Conservation (phyloP, 2,113 vertebrate genomes). For the Varanus salvator region DNA sequence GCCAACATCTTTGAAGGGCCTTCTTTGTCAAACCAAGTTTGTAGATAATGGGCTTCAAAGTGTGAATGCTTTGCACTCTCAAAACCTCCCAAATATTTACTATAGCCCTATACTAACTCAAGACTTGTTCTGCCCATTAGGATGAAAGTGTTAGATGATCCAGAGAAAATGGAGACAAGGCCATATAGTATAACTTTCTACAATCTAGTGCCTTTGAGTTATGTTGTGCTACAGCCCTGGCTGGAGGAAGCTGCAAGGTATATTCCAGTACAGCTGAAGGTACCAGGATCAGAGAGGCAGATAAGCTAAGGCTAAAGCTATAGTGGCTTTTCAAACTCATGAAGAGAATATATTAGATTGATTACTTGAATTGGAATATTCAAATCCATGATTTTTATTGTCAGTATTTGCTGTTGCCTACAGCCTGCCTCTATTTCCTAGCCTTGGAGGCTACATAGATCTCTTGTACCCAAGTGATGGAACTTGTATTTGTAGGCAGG, state of each 20-base stretch:
- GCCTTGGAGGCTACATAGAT: neutral
- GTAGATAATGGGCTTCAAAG: constrained; percentile 2
- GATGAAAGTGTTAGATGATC: neutral
- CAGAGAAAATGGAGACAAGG: neutral
- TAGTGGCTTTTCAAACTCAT: neutral
- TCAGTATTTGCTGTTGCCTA: neutral
- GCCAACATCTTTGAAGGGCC: neutral
- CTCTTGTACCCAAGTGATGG: neutral
- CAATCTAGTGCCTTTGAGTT: too few species aligned
- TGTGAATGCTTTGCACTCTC: neutral
- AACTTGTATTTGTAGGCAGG: neutral
- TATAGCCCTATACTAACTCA: neutral
- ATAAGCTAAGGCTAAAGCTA: neutral
- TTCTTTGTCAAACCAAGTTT: neutral
- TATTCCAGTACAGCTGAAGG: too few species aligned
- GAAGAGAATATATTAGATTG: neutral
- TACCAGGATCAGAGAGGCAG: too few species aligned
- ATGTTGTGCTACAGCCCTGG: too few species aligned
- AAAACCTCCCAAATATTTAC: neutral
- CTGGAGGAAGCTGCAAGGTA: too few species aligned
- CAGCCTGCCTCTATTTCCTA: neutral
- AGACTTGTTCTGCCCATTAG: neutral
- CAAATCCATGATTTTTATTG: neutral
- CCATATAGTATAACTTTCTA: neutral
- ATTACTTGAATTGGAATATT: neutral